These are phyloP conservation scores for Centropus unirufus DNA, from an alignment of 2,113 vertebrate species.

Conservation along the genomic window DNA sequence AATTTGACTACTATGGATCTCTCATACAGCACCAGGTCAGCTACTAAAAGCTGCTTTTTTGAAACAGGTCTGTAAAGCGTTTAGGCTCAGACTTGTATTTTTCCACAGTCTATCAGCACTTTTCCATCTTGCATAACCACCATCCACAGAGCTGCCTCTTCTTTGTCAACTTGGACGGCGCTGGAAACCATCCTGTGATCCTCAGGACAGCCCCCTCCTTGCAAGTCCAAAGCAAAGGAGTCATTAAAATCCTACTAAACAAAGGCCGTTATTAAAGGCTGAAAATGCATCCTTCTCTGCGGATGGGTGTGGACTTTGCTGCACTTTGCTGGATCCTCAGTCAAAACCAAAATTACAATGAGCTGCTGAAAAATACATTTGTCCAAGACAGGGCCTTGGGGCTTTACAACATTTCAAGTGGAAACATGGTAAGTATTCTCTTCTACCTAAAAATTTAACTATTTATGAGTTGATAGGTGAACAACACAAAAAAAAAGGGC, in stretches of 20 bases:
- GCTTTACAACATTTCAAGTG: constrained; percentile 24
- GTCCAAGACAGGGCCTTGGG: constrained; percentile 25
- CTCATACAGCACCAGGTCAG: not conserved
- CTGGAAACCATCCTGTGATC: not conserved
- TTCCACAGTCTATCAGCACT: constrained; percentile 42
- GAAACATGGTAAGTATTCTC: constrained; percentile 33
- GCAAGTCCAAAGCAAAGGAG: not conserved
- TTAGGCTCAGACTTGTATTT: constrained; percentile 29
- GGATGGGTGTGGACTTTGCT: not conserved
- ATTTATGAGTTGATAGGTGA: not conserved
- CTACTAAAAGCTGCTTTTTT: not conserved
- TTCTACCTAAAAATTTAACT: constrained; percentile 13
- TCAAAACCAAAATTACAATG: constrained; percentile 53
- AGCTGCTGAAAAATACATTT: constrained; percentile 55
- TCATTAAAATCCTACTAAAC: not conserved
- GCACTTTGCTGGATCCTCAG: not conserved
- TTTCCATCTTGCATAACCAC: constrained; percentile 28
- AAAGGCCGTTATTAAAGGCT: not conserved
- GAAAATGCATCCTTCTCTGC: not conserved
- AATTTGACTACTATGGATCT: fast-evolving
- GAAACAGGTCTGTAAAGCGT: not conserved
- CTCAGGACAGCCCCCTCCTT: not conserved
- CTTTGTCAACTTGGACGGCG: not conserved
- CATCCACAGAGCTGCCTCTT: not conserved
- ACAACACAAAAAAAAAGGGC: not conserved